A percentile compares a stretch with the other conserved stretches of the same genome.
These are phyloP conservation scores for Chelonus insularis DNA, from an alignment of 1,140 invertebrate genomes.

Conservation along the genomic window DNA sequence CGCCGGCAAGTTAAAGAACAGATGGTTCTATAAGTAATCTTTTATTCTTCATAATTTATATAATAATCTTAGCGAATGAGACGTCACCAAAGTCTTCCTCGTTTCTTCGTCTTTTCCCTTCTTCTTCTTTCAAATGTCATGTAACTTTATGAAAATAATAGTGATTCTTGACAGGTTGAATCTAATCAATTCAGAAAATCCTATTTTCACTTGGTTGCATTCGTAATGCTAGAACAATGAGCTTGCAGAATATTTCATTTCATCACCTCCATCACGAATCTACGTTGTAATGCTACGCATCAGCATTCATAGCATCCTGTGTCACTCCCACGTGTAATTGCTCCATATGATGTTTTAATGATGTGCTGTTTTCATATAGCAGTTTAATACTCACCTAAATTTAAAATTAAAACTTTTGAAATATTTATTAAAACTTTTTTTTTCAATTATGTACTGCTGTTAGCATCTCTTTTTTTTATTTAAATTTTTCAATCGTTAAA, in stretches of 20 bases:
- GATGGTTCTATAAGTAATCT: too few species aligned
- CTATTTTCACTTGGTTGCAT: constrained; percentile 1
- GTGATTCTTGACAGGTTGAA: not conserved
- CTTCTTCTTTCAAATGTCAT: not conserved
- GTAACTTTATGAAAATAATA: not conserved
- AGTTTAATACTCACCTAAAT: not conserved
- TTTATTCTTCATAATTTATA: too few species aligned
- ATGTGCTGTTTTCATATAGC: not conserved
- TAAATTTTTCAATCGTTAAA: too few species aligned
- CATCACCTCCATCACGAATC: constrained; percentile 3
- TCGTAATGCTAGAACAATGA: not conserved
- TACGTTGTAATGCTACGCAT: constrained; percentile 3
- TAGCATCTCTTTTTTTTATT: too few species aligned
- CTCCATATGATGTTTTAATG: not conserved
- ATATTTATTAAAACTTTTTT: too few species aligned
- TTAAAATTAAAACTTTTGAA: too few species aligned
- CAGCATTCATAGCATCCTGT: not conserved
- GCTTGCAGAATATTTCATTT: constrained; percentile 1
- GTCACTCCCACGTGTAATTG: not conserved
- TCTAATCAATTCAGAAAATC: constrained; percentile 4
- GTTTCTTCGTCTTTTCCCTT: too few species aligned
- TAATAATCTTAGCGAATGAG: too few species aligned
- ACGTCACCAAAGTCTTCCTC: too few species aligned
- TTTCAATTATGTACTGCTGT: too few species aligned
- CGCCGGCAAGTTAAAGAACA: too few species aligned